A percentile compares a stretch with the other conserved stretches of the same genome.
phyloP scores from a whole-genome alignment of 2,797 vertebrate species.

The Enteromius paludinosus region DNA sequence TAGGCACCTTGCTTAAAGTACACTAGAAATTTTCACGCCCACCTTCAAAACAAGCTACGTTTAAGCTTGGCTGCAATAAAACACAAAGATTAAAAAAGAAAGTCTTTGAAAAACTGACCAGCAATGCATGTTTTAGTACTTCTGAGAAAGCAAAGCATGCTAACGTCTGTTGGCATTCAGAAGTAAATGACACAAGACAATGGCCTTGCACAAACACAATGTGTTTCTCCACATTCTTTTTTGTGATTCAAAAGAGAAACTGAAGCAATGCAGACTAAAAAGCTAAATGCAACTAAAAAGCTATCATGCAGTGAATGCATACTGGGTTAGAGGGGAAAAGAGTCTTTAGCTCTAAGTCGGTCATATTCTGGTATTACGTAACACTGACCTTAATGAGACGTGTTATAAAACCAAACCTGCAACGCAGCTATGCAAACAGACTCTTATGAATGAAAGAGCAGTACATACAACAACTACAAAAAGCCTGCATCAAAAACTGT shows the following conservation, averaged over 20 bases:
- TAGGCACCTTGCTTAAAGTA: neutral
- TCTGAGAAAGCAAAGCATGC: neutral
- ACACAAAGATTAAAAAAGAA: neutral
- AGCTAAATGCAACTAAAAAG: neutral
- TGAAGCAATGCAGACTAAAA: neutral
- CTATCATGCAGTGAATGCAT: neutral
- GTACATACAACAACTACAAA: slow-evolving; percentile 2
- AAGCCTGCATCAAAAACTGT: neutral
- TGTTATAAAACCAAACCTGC: slow-evolving; percentile 45
- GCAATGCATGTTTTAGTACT: neutral
- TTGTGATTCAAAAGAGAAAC: slow-evolving; percentile 35
- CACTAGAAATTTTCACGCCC: slow-evolving; percentile 9
- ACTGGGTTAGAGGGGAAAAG: slow-evolving; percentile 21
- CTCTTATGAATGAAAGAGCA: slow-evolving; percentile 24
- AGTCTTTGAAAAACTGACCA: neutral
- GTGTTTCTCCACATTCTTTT: neutral
- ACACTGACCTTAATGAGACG: slow-evolving; percentile 41
- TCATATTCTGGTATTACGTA: slow-evolving; percentile 23
- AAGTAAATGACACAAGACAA: slow-evolving; percentile 5
- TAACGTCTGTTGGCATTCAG: neutral
- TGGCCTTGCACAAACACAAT: slow-evolving; percentile 30
- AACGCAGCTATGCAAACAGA: slow-evolving; percentile 13
- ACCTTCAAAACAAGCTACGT: neutral
- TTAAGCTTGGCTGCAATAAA: neutral
- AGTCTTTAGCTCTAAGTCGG: neutral